These are phyloP conservation scores for Ariopsis seemanni DNA, from an alignment of 2,113 vertebrate genomes.

Conservation along the genomic window DNA sequence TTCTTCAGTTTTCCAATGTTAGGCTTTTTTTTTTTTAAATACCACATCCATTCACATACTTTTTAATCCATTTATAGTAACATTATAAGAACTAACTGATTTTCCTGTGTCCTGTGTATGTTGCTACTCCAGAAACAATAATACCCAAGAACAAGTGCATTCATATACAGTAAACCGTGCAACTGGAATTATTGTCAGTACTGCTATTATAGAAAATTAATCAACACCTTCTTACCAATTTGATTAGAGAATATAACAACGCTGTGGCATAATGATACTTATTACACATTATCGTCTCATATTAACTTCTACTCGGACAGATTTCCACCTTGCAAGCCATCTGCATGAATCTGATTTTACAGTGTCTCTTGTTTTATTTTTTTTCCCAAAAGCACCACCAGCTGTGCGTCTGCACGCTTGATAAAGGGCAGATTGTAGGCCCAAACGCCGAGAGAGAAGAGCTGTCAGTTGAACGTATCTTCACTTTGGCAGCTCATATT, in stretches of 20 bases:
- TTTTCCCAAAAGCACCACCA: constrained; percentile 29
- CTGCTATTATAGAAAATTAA: not conserved
- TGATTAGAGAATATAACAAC: not conserved
- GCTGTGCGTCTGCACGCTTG: constrained; percentile 43
- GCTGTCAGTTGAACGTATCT: constrained; percentile 54
- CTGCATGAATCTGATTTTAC: constrained; percentile 21
- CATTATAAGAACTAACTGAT: not conserved
- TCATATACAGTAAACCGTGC: not conserved
- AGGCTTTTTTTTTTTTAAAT: not conserved
- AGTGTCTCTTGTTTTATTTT: not conserved
- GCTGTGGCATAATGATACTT: not conserved
- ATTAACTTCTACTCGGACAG: not conserved
- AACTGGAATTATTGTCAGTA: not conserved
- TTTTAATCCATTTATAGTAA: not conserved
- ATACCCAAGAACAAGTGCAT: not conserved
- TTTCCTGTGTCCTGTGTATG: not conserved
- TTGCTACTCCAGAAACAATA: not conserved
- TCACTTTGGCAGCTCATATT: constrained; percentile 64
- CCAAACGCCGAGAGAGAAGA: constrained; percentile 53
- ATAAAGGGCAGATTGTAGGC: constrained; percentile 68
- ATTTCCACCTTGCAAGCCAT: constrained; percentile 11
- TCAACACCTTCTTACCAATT: not conserved
- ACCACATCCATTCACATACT: not conserved
- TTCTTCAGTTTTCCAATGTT: not conserved
- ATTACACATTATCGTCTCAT: not conserved